phyloP scores from a whole-genome alignment of 35 echinoderm and acorn worm species.

The Eucidaris tribuloides region DNA sequence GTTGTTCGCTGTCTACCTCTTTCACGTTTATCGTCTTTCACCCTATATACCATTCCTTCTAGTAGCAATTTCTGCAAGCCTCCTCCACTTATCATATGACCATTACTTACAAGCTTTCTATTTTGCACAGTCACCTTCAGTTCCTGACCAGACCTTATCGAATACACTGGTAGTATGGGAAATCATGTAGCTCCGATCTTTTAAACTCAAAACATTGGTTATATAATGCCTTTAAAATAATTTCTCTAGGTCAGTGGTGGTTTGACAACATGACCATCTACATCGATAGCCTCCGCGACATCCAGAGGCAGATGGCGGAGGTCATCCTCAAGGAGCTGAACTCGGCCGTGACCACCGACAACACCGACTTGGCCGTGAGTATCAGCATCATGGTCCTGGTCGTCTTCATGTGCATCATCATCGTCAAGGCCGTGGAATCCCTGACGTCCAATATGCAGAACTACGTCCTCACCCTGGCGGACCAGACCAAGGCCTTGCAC shows the following conservation, averaged over 20 bases:
- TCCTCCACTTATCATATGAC: too few relatives aligned
- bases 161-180: too few relatives aligned
- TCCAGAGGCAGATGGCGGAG: conserved; percentile 68
- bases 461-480: conserved; percentile 59
- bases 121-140: too few relatives aligned
- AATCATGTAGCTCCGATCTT: too few relatives aligned
- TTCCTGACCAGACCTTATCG: too few relatives aligned
- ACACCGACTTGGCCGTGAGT: conserved; percentile 59
- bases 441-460: conserved; percentile 67
- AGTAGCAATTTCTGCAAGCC: too few relatives aligned
- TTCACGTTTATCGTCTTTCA: too few relatives aligned
- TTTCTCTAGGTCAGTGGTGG: conserved; percentile 77
- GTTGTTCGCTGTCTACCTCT: too few relatives aligned
- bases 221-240: too few relatives aligned
- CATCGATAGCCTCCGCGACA: conserved; percentile 74
- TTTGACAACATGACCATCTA: conserved; percentile 93
- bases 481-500: conserved; percentile 63
- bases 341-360: conserved; percentile 43
- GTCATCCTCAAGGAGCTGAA: conserved; percentile 60
- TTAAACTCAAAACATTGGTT: too few relatives aligned
- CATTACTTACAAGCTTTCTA: too few relatives aligned
- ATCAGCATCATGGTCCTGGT: conserved; percentile 75
- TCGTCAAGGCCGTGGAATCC: conserved; percentile 66
- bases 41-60: too few relatives aligned
- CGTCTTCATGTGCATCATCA: conserved; percentile 58